Evolutionary conservation across 1,140 invertebrate genomes (phyloP).

Genomic region (Brachionus angularis): DNA sequence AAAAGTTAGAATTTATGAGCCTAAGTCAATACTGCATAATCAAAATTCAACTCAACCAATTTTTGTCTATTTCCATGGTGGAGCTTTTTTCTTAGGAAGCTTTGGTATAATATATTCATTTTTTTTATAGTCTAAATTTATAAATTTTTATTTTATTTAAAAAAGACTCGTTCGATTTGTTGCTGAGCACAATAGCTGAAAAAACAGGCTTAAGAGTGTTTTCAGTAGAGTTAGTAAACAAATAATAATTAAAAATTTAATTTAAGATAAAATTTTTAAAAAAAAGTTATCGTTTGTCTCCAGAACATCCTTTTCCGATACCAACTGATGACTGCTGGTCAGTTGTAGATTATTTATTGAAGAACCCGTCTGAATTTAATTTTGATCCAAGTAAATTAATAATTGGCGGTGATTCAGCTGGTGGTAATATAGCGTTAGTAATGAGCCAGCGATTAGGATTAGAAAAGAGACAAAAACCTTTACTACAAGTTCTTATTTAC

Average conservation of each 20-base stretch:
- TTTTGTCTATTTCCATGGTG: not conserved
- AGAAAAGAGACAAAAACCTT: not conserved
- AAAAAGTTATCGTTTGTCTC: conserved; percentile 11
- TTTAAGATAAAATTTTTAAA: not conserved
- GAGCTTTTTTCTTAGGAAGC: not conserved
- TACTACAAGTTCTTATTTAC: conserved; percentile 14
- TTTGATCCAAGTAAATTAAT: not conserved
- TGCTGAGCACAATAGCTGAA: not conserved
- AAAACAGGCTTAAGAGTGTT: not conserved
- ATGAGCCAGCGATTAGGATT: not conserved
- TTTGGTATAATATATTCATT: too few relatives aligned
- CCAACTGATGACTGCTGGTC: conserved; percentile 10
- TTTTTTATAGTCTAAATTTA: too few relatives aligned
- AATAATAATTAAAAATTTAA: not conserved
- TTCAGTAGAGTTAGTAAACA: conserved; percentile 7
- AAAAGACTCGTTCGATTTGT: not conserved
- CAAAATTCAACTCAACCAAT: not conserved
- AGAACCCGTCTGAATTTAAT: not conserved
- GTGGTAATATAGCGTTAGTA: conserved; percentile 11
- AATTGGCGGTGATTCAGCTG: conserved; percentile 27
- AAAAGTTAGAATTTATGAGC: not conserved
- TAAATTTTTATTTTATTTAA: too few relatives aligned
- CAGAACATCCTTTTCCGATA: conserved; percentile 13
- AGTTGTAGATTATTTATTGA: not conserved
- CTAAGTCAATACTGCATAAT: not conserved